These are phyloP conservation scores for Callopanchax toddi DNA, from an alignment of 2,113 vertebrate genomes.

Conservation along the genomic window DNA sequence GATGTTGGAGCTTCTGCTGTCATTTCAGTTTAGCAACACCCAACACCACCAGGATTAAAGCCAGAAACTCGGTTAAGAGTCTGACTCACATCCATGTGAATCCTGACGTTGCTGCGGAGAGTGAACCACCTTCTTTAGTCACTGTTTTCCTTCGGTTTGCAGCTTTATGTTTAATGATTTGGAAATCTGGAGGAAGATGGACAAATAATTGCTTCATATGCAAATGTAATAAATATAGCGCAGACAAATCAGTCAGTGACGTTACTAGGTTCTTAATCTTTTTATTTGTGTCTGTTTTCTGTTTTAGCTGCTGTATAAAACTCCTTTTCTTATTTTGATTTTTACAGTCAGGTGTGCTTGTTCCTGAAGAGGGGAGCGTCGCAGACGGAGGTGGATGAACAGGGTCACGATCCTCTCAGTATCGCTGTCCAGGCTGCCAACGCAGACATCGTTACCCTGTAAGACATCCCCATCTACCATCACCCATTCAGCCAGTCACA, in stretches of 20 bases:
- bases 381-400: slow-evolving; percentile 92
- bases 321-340: neutral
- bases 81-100: neutral
- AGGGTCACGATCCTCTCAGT: slow-evolving; percentile 91
- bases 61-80: neutral
- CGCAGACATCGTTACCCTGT: slow-evolving; percentile 98
- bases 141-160: neutral
- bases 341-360: slow-evolving; percentile 91
- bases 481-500: too few relatives aligned
- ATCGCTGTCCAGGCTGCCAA: slow-evolving; percentile 97
- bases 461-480: slow-evolving; percentile 54
- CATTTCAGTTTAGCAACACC: neutral
- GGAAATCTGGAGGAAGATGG: too few relatives aligned
- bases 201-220: too few relatives aligned
- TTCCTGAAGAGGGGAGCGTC: slow-evolving; percentile 97
- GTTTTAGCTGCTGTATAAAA: neutral
- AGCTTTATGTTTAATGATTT: neutral
- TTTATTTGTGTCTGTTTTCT: neutral
- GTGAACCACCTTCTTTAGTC: neutral
- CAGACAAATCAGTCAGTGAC: neutral
- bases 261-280: neutral
- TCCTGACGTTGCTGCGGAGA: neutral
- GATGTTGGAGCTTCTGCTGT: neutral
- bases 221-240: too few relatives aligned
- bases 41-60: too few relatives aligned